Percentiles rank a stretch among this genome's conserved stretches.
phyloP scores from a whole-genome alignment of 2,113 vertebrate genomes.

The Pseudorasbora parva region DNA sequence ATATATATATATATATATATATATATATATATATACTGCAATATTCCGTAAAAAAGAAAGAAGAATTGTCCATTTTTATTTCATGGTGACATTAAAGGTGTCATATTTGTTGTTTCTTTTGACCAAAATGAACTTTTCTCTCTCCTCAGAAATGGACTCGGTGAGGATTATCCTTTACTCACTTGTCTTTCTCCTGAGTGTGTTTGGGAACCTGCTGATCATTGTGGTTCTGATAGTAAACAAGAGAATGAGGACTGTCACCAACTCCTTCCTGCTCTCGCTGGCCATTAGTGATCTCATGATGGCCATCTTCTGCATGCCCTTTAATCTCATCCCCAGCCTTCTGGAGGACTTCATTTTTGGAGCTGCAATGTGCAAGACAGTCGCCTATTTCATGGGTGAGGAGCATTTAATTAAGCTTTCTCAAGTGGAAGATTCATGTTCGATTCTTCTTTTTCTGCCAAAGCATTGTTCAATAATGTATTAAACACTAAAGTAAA shows the following conservation, averaged over 20 bases:
- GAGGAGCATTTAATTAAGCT: constrained; percentile 53
- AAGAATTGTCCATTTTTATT: too few relatives aligned
- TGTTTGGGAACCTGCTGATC: constrained; percentile 88
- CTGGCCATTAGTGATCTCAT: constrained; percentile 93
- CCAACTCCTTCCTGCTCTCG: constrained; percentile 94
- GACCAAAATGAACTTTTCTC: constrained; percentile 18
- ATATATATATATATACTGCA: too few relatives aligned
- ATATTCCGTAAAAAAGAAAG: too few relatives aligned
- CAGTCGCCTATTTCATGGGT: constrained; percentile 93
- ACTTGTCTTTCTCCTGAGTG: constrained; percentile 87
- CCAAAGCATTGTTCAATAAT: constrained; percentile 4
- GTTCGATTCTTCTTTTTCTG: background rate
- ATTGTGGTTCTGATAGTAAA: constrained; percentile 86
- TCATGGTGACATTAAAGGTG: background rate
- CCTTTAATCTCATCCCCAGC: constrained; percentile 93
- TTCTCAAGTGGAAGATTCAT: background rate
- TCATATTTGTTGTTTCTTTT: background rate
- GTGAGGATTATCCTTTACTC: constrained; percentile 86
- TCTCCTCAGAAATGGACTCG: constrained; percentile 79
- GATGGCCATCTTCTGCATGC: constrained; percentile 94
- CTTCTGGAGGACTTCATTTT: constrained; percentile 93
- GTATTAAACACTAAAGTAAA: background rate
- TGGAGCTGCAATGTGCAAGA: constrained; percentile 88
- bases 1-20: too few relatives aligned
- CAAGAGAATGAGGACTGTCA: constrained; percentile 92